Base-by-base conservation (phyloP, 2,113 vertebrate species). In the Tetrao urogallus region DNA sequence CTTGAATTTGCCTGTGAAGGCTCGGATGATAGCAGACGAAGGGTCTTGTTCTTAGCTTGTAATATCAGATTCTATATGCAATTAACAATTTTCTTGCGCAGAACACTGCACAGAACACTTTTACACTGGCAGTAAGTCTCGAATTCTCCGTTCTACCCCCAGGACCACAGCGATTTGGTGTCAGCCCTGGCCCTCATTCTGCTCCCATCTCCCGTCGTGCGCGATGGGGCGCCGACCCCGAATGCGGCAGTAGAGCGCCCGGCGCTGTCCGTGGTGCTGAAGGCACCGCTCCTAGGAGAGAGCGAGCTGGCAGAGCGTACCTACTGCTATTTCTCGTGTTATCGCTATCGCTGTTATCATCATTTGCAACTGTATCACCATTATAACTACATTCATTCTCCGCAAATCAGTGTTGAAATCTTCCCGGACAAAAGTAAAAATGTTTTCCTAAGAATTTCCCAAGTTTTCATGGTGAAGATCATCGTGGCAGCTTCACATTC, bases 261-360 rank as follows among this genome's bases (percentile, higher is more conserved):
- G 48, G 30, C 32, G 52, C 95, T 97, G 90, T 14, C 96, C 95
- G 32, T 42, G 95, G 96, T 96, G 89, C 96, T 97, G 96, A 69
- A 91, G 13, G 12, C 38, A 7, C 28, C 11, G 32, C 16, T 1
- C 27, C 21, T 4, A 20, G 1, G 25, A 11, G 8, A 34, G 5
- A 18, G 22, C 5, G 50, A 11, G 2, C 3, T 3, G 10, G 50
- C 12, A 7, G 56, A 19, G 32, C 32, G 32, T 8, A 8, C 60
- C 15, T 11, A 15, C 60, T 36, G 24, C 14, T 36, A 25, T 17
- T 27, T 27, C 21, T 15, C 24, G 4, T 18, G 10, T 30, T 5
- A 8, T 4, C 3, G 1, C 2, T 1, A 1, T 1, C 4, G 3
- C 2, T 13, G 1, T 0, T 8, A 36, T 50, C 48, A 5, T 19